Conservation (phyloP, 2,797 vertebrate genomes). For the Neosalanx taihuensis region DNA sequence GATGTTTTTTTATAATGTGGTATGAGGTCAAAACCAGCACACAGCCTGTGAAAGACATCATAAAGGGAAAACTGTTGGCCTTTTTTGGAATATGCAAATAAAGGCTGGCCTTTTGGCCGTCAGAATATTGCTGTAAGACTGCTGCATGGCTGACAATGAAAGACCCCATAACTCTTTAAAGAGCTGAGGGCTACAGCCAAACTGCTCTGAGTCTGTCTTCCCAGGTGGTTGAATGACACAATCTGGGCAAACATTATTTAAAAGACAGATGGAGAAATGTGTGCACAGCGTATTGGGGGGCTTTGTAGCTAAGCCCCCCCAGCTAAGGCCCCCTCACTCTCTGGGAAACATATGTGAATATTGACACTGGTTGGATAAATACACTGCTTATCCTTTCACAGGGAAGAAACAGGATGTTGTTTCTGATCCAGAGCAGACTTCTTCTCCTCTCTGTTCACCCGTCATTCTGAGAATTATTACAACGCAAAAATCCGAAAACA, state of each 20-base stretch:
- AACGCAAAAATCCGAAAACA: too few relatives aligned
- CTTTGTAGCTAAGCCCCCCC: neutral
- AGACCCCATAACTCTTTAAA: neutral
- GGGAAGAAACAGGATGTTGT: neutral
- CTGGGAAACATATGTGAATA: slow-evolving; percentile 28
- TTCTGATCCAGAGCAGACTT: neutral
- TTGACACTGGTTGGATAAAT: slow-evolving; percentile 28
- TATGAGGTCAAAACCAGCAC: slow-evolving; percentile 29
- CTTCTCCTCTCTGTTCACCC: neutral
- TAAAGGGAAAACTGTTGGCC: neutral
- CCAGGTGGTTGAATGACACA: slow-evolving; percentile 37
- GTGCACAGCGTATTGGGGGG: slow-evolving; percentile 14
- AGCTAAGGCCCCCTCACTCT: slow-evolving; percentile 19
- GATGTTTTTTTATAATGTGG: slow-evolving; percentile 4
- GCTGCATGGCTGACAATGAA: neutral
- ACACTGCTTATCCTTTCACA: neutral
- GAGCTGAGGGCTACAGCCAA: neutral
- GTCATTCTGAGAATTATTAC: too few relatives aligned
- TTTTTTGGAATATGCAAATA: slow-evolving; percentile 29
- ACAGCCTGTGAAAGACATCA: slow-evolving; percentile 35
- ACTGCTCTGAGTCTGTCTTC: slow-evolving; percentile 10
- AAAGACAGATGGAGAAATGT: slow-evolving; percentile 41
- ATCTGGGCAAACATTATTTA: slow-evolving; percentile 36
- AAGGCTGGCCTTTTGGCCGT: slow-evolving; percentile 42
- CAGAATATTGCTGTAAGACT: slow-evolving; percentile 21